Evolutionary conservation across 2,113 vertebrate genomes (phyloP), one percentile per base, ranked within the genome.

Genomic region (Petrocephalus microphthalmus): DNA sequence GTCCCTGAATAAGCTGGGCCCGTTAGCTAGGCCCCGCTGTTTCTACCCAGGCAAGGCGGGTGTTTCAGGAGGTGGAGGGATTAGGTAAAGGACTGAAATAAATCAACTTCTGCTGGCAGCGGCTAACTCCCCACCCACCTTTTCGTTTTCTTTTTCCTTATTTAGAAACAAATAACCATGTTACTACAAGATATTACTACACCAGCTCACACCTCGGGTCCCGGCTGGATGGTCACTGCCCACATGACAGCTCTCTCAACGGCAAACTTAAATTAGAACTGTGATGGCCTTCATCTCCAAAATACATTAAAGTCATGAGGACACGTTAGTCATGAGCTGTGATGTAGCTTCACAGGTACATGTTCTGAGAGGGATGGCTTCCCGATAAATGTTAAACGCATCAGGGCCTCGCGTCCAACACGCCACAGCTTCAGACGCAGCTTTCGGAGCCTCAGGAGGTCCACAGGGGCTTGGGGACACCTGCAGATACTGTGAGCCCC

Each of bases 121-220:
- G 84, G 84, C 84, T 54, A 53, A 7, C 53, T 33, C 84, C 51
- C n/a, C 84, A 85, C 84, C 52, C 84, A 85, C 84, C 20, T 17
- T 84, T 51, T 52, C 2, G 3, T 54, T 51, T 53, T 53, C 29
- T 54, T 29, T 0, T 85, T 37, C 84, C n/a, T 85, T 53, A 85
- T 85, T 52, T 85, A 85, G 84, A 85, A 85, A 85, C 20, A 85
- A 85, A 85, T 54, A 25, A 29, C n/a, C 84, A 33, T 51, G 25
- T 33, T 85, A 54, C 51, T 17, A 85, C 15, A 85, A 47, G 51
- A 47, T 85, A 53, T 85, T 85, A 83, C 81, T 42, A 83, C 19
- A 83, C 5, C 81, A 49, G 45, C 20, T 83, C 81, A 83, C 81
- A 83, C 81, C 45, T 83, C 81, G 49, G 81, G 42, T 83, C 45